phyloP scores from a whole-genome alignment of 2,888 invertebrate species.

The Pachymerium ferrugineum region DNA sequence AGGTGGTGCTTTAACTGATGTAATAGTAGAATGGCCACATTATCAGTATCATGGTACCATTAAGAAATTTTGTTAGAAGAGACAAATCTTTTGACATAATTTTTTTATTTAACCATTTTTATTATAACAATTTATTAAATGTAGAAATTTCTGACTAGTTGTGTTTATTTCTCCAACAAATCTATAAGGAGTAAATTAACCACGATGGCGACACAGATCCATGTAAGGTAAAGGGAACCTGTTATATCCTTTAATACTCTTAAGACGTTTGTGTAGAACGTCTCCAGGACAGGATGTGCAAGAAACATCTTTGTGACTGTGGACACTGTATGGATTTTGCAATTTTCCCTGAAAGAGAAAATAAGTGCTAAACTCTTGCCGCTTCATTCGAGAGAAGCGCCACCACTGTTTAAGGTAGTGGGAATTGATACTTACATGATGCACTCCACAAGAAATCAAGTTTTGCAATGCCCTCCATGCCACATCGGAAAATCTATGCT shows the following conservation, averaged over 20 bases:
- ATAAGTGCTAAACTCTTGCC: no score
- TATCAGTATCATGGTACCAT: not conserved
- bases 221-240: not conserved
- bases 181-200: not conserved
- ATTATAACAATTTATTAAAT: constrained; percentile 12
- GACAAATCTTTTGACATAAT: no score
- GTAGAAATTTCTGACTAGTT: not conserved
- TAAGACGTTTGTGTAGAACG: not conserved
- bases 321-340: not conserved
- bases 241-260: not conserved
- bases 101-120: not conserved
- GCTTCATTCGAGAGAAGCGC: no score
- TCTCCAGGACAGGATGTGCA: not conserved
- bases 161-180: not conserved
- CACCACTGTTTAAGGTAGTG: no score
- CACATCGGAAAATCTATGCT: not conserved
- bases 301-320: constrained; percentile 8
- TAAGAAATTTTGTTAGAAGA: not conserved
- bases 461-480: not conserved
- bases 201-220: not conserved
- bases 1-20: not conserved
- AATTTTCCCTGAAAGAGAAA: not conserved
- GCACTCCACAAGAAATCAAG: not conserved
- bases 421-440: not conserved
- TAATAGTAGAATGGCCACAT: not conserved